These are phyloP conservation scores for Reticulitermes speratus DNA, from an alignment of 1,140 invertebrate genomes.

Conservation along the genomic window DNA sequence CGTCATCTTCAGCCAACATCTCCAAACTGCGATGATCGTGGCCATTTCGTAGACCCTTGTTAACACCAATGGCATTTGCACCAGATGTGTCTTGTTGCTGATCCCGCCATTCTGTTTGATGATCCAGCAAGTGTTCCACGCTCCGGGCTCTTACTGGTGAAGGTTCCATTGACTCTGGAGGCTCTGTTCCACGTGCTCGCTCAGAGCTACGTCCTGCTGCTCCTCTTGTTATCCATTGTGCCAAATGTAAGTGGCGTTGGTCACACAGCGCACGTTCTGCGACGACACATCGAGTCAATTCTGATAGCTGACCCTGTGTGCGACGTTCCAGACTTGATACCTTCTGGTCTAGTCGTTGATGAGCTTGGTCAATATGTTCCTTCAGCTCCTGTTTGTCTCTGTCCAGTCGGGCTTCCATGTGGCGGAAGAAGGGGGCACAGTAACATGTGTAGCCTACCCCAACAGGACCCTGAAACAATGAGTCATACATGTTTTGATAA, in stretches of 20 bases:
- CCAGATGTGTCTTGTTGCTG: not conserved
- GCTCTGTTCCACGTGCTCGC: conserved; percentile 56
- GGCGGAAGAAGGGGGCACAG: conserved; percentile 77
- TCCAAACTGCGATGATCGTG: conserved; percentile 15
- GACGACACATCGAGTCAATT: conserved; percentile 63
- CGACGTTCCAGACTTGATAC: conserved; percentile 70
- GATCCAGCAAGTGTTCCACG: conserved; percentile 31
- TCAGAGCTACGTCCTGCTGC: conserved; percentile 9
- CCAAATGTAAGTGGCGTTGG: conserved; percentile 63
- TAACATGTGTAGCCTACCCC: conserved; percentile 80
- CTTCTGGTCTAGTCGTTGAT: conserved; percentile 75
- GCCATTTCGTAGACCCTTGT: not conserved
- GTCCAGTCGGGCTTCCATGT: conserved; percentile 83
- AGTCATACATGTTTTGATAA: no score
- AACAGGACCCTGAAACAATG: conserved; percentile 67
- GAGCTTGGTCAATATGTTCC: conserved; percentile 77
- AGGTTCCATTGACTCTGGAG: conserved; percentile 50
- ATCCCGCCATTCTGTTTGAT: not conserved
- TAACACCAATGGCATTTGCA: not conserved
- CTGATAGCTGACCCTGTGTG: conserved; percentile 74
- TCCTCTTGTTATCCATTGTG: conserved; percentile 60
- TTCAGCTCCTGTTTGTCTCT: conserved; percentile 83
- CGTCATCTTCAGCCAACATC: not conserved
- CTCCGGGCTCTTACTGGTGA: conserved; percentile 42
- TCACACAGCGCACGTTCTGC: conserved; percentile 64